Evolutionary conservation across 2,113 vertebrate species (phyloP).

Genomic region (Sinocyclocheilus anophthalmus): DNA sequence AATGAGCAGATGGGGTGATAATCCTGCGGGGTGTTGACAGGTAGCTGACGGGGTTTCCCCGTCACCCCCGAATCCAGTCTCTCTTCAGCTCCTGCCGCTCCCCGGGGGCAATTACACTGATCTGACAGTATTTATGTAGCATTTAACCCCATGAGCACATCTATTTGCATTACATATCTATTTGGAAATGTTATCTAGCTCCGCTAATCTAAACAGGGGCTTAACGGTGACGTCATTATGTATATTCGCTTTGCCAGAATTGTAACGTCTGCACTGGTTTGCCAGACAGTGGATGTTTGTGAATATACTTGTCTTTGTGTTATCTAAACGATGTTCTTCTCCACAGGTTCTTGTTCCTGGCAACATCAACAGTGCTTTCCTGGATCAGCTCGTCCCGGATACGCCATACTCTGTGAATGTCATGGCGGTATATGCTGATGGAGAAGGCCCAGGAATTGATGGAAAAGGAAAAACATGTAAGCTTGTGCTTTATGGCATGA

Average conservation of each 20-base stretch:
- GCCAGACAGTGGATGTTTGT: conserved; percentile 37
- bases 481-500: conserved; percentile 45
- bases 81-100: conserved; percentile 4
- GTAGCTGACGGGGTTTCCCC: conserved; percentile 38
- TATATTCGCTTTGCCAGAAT: conserved; percentile 63
- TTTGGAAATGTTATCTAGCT: conserved; percentile 56
- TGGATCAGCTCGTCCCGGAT: conserved; percentile 88
- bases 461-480: conserved; percentile 87
- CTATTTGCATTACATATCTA: conserved; percentile 65
- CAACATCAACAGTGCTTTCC: conserved; percentile 79
- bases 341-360: conserved; percentile 86
- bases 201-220: conserved; percentile 54
- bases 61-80: not conserved
- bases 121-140: conserved; percentile 55
- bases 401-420: conserved; percentile 87
- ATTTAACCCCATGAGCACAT: conserved; percentile 52
- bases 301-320: conserved; percentile 18
- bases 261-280: conserved; percentile 47
- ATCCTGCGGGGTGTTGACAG: conserved; percentile 42
- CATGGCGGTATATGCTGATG: conserved; percentile 85
- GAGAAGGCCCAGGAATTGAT: conserved; percentile 78
- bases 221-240: conserved; percentile 70
- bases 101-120: conserved; percentile 19
- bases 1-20: conserved; percentile 21
- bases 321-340: conserved; percentile 45